phyloP scores from a whole-genome alignment of 2,797 vertebrate species.

The Tolypeutes matacus region DNA sequence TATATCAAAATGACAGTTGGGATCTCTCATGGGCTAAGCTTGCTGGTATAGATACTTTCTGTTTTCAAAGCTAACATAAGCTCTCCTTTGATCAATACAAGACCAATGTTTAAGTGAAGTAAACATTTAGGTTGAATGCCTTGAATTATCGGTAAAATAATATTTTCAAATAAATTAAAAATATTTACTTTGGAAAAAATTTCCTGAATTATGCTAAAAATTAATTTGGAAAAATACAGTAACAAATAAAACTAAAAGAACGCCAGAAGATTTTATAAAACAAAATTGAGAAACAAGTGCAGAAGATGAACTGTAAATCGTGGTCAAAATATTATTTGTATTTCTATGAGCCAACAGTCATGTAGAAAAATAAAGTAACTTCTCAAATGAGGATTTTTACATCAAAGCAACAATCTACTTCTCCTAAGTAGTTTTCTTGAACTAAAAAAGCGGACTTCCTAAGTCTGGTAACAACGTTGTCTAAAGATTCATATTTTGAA shows the following conservation, averaged over 20 bases:
- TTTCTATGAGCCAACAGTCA: background rate
- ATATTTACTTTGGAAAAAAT: background rate
- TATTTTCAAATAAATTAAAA: slow-evolving; percentile 23
- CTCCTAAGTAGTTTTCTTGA: background rate
- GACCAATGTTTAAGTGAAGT: background rate
- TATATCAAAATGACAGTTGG: background rate
- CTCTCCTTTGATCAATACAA: slow-evolving; percentile 57
- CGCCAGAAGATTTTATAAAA: background rate
- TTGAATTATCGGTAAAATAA: slow-evolving; percentile 9
- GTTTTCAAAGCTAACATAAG: slow-evolving; percentile 66
- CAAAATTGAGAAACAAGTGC: slow-evolving; percentile 28
- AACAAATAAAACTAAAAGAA: slow-evolving; percentile 1
- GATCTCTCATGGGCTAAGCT: background rate
- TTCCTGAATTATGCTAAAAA: background rate
- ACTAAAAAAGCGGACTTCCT: background rate
- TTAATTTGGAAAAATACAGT: background rate
- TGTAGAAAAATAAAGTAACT: background rate
- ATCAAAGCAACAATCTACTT: background rate
- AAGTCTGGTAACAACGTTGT: background rate
- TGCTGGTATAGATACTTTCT: slow-evolving; percentile 7
- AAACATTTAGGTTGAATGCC: background rate
- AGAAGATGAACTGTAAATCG: background rate
- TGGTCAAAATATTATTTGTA: slow-evolving; percentile 16
- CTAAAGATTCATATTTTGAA: background rate
- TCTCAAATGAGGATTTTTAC: slow-evolving; percentile 20